A percentile compares a stretch with the other conserved stretches of the same genome.
phyloP scores from a whole-genome alignment of 2,113 vertebrate species.

The Buteo buteo region DNA sequence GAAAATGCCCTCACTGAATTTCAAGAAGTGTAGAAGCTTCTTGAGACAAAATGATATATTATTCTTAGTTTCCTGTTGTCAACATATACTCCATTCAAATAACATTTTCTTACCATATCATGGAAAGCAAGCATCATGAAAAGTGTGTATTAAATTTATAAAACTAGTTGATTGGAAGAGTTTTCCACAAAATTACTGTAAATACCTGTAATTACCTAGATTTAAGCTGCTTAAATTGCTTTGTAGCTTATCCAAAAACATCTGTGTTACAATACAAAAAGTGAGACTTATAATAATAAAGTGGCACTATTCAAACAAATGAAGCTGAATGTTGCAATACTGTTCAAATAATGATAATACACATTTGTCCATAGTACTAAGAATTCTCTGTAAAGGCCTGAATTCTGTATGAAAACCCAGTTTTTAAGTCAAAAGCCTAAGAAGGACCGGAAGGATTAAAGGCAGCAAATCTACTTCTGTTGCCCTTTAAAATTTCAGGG shows the following conservation, averaged over 20 bases:
- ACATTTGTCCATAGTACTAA: neutral
- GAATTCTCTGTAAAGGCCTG: neutral
- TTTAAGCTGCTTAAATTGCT: neutral
- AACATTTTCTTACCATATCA: neutral
- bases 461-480: neutral
- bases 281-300: neutral
- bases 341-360: neutral
- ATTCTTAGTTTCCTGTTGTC: neutral
- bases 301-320: neutral
- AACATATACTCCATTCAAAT: neutral
- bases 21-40: neutral
- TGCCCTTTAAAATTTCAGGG: neutral
- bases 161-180: neutral
- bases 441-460: neutral
- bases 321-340: neutral
- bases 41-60: neutral
- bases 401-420: neutral
- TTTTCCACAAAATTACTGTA: neutral
- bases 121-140: neutral
- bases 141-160: neutral
- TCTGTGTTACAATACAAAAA: neutral
- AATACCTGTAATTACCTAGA: neutral
- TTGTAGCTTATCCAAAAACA: neutral
- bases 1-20: neutral
- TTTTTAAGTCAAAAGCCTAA: neutral